These are phyloP conservation scores for Taphrorychus bicolor DNA, from an alignment of 2,888 invertebrate species.

Conservation along the genomic window DNA sequence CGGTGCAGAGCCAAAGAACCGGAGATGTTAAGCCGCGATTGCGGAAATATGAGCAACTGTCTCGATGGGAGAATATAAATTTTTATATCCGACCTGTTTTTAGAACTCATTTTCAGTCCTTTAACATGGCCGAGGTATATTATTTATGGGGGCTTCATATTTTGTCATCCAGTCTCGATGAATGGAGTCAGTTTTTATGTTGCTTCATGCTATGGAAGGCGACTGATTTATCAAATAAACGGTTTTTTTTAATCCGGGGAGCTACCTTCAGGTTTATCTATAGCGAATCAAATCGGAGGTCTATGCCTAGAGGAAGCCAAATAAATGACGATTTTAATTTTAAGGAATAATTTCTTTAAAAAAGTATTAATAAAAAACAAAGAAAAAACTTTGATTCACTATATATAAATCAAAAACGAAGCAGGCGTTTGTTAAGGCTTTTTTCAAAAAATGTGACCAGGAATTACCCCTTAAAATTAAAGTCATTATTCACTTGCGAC, in stretches of 20 bases:
- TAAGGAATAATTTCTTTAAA: no score
- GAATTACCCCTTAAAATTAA: no score
- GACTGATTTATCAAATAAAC: neutral
- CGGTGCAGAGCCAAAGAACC: neutral
- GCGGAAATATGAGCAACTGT: slow-evolving; percentile 23
- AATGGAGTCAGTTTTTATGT: slow-evolving; percentile 16
- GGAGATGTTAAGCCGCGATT: slow-evolving; percentile 20
- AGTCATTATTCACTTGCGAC: no score
- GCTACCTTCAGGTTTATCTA: no score
- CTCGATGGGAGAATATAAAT: slow-evolving; percentile 24
- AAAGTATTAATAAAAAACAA: no score
- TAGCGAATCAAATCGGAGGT: no score
- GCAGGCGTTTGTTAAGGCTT: no score
- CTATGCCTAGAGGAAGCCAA: no score
- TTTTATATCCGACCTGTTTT: slow-evolving; percentile 22
- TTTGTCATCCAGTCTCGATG: slow-evolving; percentile 10
- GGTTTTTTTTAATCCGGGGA: neutral
- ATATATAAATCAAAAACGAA: no score
- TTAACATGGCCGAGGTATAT: neutral
- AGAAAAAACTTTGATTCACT: no score
- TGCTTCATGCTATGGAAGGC: neutral
- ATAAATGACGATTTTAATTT: no score
- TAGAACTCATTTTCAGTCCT: slow-evolving; percentile 9
- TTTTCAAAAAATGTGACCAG: no score
- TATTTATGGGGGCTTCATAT: slow-evolving; percentile 4